These are phyloP conservation scores for Bombyx huttoni DNA, from an alignment of 2,888 invertebrate species.

Conservation along the genomic window DNA sequence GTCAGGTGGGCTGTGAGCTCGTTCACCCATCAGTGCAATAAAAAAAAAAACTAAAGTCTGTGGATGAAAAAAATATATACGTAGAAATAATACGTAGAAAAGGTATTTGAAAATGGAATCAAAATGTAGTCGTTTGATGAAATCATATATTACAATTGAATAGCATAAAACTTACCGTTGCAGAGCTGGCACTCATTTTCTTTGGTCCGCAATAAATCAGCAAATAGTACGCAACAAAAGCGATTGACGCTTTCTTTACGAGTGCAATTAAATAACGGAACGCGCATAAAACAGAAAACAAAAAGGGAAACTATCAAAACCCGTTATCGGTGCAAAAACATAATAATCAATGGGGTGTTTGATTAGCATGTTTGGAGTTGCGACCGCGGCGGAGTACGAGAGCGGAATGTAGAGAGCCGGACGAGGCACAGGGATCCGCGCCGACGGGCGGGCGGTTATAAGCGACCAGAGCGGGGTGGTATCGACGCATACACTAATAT, in stretches of 20 bases:
- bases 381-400: slow-evolving; percentile 28
- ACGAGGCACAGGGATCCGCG: slow-evolving; percentile 9
- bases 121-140: too few species aligned
- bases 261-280: slow-evolving; percentile 65
- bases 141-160: neutral
- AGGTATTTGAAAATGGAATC: too few species aligned
- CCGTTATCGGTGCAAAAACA: slow-evolving; percentile 52
- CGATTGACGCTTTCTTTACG: slow-evolving; percentile 28
- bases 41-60: neutral
- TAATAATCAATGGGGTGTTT: slow-evolving; percentile 56
- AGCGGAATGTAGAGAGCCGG: slow-evolving; percentile 31
- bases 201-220: slow-evolving; percentile 51
- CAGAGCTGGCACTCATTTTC: slow-evolving; percentile 35
- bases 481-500: slow-evolving; percentile 53
- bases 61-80: neutral
- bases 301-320: slow-evolving; percentile 58
- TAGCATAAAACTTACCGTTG: slow-evolving; percentile 42
- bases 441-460: slow-evolving; percentile 46
- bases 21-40: too few species aligned
- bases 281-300: slow-evolving; percentile 59
- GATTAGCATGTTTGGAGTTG: slow-evolving; percentile 33
- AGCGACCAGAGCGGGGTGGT: slow-evolving; percentile 35
- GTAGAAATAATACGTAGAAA: neutral
- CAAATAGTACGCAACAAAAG: slow-evolving; percentile 37
- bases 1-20: too few species aligned